A percentile compares a stretch with the other conserved stretches of the same genome.
Conservation (phyloP, 2,888 invertebrate species). For the Cheilosia pagana region DNA sequence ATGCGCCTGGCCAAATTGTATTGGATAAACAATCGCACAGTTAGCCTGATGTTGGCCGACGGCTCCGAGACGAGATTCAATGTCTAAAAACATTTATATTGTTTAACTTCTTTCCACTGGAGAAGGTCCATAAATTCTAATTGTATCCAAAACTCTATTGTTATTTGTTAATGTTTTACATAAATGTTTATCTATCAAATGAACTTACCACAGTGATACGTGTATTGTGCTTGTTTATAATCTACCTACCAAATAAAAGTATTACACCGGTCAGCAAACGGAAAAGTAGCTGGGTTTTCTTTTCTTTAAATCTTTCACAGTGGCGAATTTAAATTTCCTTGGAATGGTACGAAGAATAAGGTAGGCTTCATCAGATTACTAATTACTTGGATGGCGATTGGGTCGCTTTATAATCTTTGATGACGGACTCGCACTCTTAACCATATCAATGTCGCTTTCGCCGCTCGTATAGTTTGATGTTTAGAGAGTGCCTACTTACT, state of each 20-base stretch:
- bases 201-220: slow-evolving; percentile 69
- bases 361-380: no score
- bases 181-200: slow-evolving; percentile 70
- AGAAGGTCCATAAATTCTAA: no score
- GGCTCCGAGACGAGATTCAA: slow-evolving; percentile 95
- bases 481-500: no score
- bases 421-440: no score
- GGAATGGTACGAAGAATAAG: no score
- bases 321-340: no score
- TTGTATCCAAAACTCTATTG: slow-evolving; percentile 55
- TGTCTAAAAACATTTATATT: slow-evolving; percentile 85
- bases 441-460: no score
- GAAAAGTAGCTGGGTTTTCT: not conserved
- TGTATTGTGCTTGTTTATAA: slow-evolving; percentile 79
- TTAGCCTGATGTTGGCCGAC: slow-evolving; percentile 97
- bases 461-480: no score
- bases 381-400: no score
- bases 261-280: slow-evolving; percentile 36
- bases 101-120: no score
- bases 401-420: no score
- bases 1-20: slow-evolving; percentile 95
- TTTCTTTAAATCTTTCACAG: not conserved
- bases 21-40: slow-evolving; percentile 97
- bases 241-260: slow-evolving; percentile 63
- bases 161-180: slow-evolving; percentile 76